Percentiles rank a stretch among this genome's conserved stretches.
phyloP scores from a whole-genome alignment of 2,888 invertebrate species.

The Boloria euphrosyne region DNA sequence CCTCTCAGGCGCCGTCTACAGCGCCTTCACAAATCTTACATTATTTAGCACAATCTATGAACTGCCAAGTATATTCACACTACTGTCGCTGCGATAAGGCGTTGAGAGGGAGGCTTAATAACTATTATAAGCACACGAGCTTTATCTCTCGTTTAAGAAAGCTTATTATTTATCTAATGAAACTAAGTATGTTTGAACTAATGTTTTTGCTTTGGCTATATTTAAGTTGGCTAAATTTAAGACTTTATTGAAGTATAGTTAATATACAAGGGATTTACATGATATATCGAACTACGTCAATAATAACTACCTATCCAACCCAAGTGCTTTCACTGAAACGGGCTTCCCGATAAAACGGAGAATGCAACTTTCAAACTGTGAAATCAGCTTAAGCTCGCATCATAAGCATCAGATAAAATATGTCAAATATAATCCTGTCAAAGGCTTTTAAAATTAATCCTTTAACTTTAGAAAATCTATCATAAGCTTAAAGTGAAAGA shows the following conservation, averaged over 20 bases:
- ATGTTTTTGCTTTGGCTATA: not conserved
- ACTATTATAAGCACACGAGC: conserved; percentile 5
- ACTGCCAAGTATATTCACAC: conserved; percentile 56
- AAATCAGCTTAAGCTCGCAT: no score
- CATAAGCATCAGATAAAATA: not conserved
- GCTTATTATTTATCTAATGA: not conserved
- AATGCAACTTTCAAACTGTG: no score
- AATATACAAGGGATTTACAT: no score
- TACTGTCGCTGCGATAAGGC: conserved; percentile 24
- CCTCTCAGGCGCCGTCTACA: conserved; percentile 53
- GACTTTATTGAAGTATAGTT: no score
- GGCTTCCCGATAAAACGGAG: no score
- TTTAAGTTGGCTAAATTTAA: no score
- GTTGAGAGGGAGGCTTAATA: conserved; percentile 9
- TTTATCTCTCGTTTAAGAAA: not conserved
- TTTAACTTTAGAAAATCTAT: conserved; percentile 28
- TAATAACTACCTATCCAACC: no score
- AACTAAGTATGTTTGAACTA: not conserved
- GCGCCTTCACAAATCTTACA: conserved; percentile 57
- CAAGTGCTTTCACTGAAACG: no score
- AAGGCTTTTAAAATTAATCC: conserved; percentile 23
- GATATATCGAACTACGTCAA: no score
- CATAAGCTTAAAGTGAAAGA: conserved; percentile 33
- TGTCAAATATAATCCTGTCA: not conserved
- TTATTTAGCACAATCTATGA: conserved; percentile 64